Evolutionary conservation across 2,797 vertebrate genomes (phyloP).

Genomic region (Prunella strophiata): DNA sequence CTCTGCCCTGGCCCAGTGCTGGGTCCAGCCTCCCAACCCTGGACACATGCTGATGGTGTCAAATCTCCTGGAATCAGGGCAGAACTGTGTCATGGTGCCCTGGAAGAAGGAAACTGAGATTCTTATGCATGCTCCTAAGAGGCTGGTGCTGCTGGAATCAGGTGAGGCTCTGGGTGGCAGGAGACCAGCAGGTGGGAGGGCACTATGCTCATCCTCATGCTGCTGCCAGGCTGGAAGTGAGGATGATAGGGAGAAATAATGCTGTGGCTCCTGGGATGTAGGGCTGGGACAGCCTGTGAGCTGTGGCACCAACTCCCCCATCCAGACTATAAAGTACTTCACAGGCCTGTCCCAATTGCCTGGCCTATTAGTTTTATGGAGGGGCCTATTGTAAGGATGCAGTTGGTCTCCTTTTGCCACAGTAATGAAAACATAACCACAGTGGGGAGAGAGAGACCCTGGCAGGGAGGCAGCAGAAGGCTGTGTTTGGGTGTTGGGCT

Average conservation of each 20-base stretch:
- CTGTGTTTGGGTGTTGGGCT: neutral
- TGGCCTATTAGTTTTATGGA: conserved; percentile 54
- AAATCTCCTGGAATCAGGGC: neutral
- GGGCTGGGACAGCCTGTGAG: neutral
- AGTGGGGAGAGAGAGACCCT: neutral
- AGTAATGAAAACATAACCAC: neutral
- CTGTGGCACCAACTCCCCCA: neutral
- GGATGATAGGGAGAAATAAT: neutral
- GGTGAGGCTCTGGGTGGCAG: neutral
- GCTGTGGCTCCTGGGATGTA: neutral
- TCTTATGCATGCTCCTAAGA: neutral
- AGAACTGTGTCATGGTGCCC: neutral
- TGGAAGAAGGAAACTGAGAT: neutral
- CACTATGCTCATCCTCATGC: accelerated
- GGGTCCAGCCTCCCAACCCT: neutral
- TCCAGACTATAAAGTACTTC: conserved; percentile 48
- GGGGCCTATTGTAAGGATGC: neutral
- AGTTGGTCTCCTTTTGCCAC: conserved; percentile 31
- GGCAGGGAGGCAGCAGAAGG: neutral
- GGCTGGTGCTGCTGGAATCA: neutral
- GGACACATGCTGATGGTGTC: neutral
- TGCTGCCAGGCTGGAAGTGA: neutral
- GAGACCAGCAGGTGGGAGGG: neutral
- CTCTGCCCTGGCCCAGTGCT: neutral
- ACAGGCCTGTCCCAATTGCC: conserved; percentile 9